Evolutionary conservation across 2,888 invertebrate species (phyloP), one percentile per base, ranked within the genome.

Genomic region (Idaea straminata): DNA sequence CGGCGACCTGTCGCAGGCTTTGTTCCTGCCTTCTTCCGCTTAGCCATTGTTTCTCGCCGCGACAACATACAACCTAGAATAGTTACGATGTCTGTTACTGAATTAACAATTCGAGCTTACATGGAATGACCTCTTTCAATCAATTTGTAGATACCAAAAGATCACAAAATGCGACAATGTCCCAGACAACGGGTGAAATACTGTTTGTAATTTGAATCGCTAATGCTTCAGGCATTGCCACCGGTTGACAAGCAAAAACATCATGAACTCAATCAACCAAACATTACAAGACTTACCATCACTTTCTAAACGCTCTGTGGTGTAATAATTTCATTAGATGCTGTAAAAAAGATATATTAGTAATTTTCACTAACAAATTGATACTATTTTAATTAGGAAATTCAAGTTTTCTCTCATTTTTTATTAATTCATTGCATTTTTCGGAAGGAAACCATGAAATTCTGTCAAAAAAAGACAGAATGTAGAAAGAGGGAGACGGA

Each of bases 21-120:
- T 36, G 84, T 70, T 68, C 86, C 81, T 77, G 88, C 83, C 83
- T 91, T 92, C 80, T 86, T 89, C 79, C 85, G 86, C 82, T 89
- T 92, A 73, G 91, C 91, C 91, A 91, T 92, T 75, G 77, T 78
- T 68, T 66, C 76, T 66, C 68, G 77, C 65, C 64, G 71, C 75
- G 77, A 74, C 79, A 75, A 78, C 82, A 78, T 83, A 79, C 78
- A 82, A 88, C 82, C 88, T 89, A 81, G 62, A 82, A 86, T 77
- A 65, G 72, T 72, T 75, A 75, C 72, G 66, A 74, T 75, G 69
- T 74, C 72, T 64, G 70, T 74, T 69, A 69, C 61, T 66, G 70
- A 75, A 66, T 78, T 72, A 58, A 15, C 58, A 58, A 7, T 58
- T 4, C 67, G 67, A 73, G 69, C 35, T 73, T 69, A 72, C 76